These are phyloP conservation scores for Tor tambroides DNA, from an alignment of 2,113 vertebrate species.

Conservation along the genomic window DNA sequence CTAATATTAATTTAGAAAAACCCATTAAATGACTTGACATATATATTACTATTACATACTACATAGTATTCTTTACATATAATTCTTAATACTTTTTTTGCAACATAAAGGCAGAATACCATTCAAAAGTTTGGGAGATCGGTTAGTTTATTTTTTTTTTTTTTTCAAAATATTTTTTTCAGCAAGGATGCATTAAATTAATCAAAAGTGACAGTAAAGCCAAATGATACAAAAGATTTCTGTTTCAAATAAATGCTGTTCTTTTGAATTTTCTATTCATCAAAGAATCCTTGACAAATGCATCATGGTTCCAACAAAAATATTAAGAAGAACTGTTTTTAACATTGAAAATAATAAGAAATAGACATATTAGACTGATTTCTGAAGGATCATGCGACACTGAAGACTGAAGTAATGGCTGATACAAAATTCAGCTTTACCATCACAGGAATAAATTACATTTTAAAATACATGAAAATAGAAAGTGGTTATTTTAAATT, in stretches of 20 bases:
- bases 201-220: background rate
- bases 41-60: background rate
- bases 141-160: too few species aligned
- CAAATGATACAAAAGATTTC: background rate
- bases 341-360: too few species aligned
- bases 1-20: conserved; percentile 72
- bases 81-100: background rate
- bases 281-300: too few species aligned
- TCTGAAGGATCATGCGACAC: background rate
- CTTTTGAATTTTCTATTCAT: too few species aligned
- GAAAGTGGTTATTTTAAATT: background rate
- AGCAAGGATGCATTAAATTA: background rate
- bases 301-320: too few species aligned
- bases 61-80: background rate
- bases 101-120: background rate
- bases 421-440: background rate
- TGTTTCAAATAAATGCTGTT: background rate
- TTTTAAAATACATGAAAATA: background rate
- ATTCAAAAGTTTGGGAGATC: too few species aligned
- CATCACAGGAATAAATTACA: background rate
- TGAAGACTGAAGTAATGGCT: background rate
- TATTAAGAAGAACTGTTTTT: too few species aligned
- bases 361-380: background rate
- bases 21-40: background rate
- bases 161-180: background rate